Base-by-base conservation (phyloP, 2,113 vertebrate genomes). In the Engystomops pustulosus region DNA sequence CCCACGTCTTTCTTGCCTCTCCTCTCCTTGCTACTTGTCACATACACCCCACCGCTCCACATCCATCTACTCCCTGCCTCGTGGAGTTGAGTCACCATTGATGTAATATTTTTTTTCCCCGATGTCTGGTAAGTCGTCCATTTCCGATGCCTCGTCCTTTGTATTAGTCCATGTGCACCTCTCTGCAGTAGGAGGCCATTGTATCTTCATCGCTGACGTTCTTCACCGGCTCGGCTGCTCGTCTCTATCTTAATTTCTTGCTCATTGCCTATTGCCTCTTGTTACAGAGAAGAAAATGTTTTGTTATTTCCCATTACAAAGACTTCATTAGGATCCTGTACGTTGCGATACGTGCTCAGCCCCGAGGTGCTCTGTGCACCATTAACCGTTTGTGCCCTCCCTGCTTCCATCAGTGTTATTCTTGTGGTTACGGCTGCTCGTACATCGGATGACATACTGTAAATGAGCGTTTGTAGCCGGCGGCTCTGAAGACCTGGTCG, bases 391-490 rank as follows among this genome's bases (percentile, higher is more conserved):
- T 51, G 0, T n/a, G 10, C 23, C 55, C 68, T 60, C 55, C 9
- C 10, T 1, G 11, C 55, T 60, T 27, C 53, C 53, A 55, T n/a
- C 10, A 27, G 55, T 60, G 55, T 60, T 60, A 23, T 60, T 60
- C 55, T 25, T 75, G 60, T 85, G 0, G 0, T 45, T 84, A 55
- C 78, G 38, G 0, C 15, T 80, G 74, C 53, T 86, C 45, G 45
- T 38, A 62, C 49, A 0, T 45, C 15, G 38, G 86, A 74, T 88
- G 60, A 20, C 17, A 85, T 51, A 83, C 47, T 80, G 81, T 58
- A 86, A 74, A 44, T 0, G 55, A 81, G 86, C 85, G 79, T 71
- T 53, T 0, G 0, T 17, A 82, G 89, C 90, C 86, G 1, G 2
- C 72, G 89, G 88, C 87, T 72, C 8, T 14, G 12, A 65, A 15